Evolutionary conservation across 2,113 vertebrate species (phyloP).

Genomic region (Myiagra hebetior): DNA sequence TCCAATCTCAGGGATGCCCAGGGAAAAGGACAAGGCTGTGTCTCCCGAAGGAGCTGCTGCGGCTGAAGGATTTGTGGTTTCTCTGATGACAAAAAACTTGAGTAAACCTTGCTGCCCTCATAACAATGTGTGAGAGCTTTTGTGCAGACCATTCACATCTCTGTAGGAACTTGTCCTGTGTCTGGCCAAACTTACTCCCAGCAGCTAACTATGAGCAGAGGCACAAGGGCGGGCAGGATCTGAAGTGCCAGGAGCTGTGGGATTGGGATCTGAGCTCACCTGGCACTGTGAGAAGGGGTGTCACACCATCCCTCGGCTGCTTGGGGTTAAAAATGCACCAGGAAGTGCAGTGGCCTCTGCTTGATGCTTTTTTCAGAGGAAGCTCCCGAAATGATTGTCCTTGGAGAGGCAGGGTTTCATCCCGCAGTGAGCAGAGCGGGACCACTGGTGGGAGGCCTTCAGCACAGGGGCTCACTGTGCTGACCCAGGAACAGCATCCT

Average conservation of each 20-base stretch:
- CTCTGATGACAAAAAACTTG: background rate
- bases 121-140: background rate
- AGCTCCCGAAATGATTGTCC: background rate
- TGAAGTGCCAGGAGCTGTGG: background rate
- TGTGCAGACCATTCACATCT: background rate
- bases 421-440: background rate
- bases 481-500: background rate
- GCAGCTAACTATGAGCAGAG: background rate
- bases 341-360: background rate
- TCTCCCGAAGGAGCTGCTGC: background rate
- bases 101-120: background rate
- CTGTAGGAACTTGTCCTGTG: rapidly evolving
- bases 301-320: background rate
- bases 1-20: background rate
- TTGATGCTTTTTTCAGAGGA: background rate
- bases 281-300: rapidly evolving
- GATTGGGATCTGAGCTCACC: background rate
- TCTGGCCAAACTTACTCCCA: background rate
- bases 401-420: background rate
- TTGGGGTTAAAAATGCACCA: background rate
- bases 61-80: background rate
- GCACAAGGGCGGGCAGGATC: background rate
- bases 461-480: background rate
- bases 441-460: background rate
- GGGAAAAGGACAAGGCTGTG: background rate